Conservation (phyloP, 2,113 vertebrate species). For the Notothenia rossii region DNA sequence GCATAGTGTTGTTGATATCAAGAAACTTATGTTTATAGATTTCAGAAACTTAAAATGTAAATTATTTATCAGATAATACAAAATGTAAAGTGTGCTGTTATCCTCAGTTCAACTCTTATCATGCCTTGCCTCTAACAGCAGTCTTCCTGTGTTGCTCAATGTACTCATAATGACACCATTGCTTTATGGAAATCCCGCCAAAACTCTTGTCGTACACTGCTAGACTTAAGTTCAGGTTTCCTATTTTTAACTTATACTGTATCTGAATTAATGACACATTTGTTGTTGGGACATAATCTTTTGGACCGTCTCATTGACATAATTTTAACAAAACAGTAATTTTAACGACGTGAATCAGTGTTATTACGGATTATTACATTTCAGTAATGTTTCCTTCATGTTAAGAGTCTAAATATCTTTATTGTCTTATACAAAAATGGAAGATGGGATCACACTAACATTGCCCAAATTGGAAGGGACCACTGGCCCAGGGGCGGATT, state of each 20-base stretch:
- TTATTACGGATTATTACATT: not conserved
- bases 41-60: not conserved
- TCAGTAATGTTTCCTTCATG: not conserved
- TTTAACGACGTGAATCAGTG: not conserved
- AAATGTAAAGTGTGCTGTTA: not conserved
- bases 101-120: not conserved
- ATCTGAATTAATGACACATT: not conserved
- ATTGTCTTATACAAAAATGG: too few relatives aligned
- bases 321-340: too few relatives aligned
- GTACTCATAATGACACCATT: not conserved
- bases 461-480: too few relatives aligned
- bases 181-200: not conserved
- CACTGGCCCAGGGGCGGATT: too few relatives aligned
- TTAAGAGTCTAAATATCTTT: not conserved
- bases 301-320: not conserved
- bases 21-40: not conserved
- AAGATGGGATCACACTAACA: too few relatives aligned
- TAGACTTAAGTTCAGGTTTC: not conserved
- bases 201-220: too few relatives aligned
- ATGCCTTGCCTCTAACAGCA: not conserved
- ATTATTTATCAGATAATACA: too few relatives aligned
- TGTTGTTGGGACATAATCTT: not conserved
- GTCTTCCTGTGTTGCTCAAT: not conserved
- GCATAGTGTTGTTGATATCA: not conserved
- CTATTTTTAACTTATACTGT: not conserved